Base-by-base conservation (phyloP, 2,797 vertebrate species). In the Erethizon dorsatum region DNA sequence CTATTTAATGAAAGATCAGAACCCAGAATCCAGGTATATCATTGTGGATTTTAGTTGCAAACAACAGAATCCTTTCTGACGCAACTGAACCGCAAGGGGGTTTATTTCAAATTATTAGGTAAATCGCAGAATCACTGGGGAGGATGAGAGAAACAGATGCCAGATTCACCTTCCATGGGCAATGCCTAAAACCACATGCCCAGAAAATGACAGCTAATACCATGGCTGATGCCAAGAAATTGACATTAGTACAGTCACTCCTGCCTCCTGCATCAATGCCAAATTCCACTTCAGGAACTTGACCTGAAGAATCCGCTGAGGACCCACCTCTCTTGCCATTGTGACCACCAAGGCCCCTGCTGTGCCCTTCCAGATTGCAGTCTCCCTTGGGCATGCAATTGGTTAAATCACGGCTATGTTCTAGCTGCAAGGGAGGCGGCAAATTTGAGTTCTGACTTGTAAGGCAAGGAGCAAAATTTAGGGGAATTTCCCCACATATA, bases 401-500 rank as follows among this genome's bases (percentile, higher is more conserved):
- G 31, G n/a, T 89, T 77, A 56, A 47, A 57, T 84, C 57, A 61
- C 24, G 11, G 33, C n/a, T 83, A n/a, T 83, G 56, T 78, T 88
- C 37, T 88, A 82, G 87, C 75, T 93, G 63, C 79, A 91, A 94
- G 69, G 24, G 65, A 97, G 45, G 7, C 82, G 77, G 20, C n/a
- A 45, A 75, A 86, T 95, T 56, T 95, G 90, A 79, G 31, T 87
- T 89, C 31, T 96, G 88, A 63, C 28, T 90, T 96, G n/a, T 57
- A 87, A 37, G 28, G 56, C 83, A 14, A 91, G 52, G 69, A 57
- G 31, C 26, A 87, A 91, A 92, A 95, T 14, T 90, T 33, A 47
- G 41, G 24, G 31, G 22, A 69, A 73, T 86, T 91, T 54, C 9
- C 22, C n/a, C 63, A 37, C 56, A 57, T 31, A 47, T 11, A 91